Percentiles rank a stretch among this genome's conserved stretches.
These are phyloP conservation scores for Agelas oroides DNA, from an alignment of 37 sponge, comb jelly and placozoan species.

Conservation along the genomic window DNA sequence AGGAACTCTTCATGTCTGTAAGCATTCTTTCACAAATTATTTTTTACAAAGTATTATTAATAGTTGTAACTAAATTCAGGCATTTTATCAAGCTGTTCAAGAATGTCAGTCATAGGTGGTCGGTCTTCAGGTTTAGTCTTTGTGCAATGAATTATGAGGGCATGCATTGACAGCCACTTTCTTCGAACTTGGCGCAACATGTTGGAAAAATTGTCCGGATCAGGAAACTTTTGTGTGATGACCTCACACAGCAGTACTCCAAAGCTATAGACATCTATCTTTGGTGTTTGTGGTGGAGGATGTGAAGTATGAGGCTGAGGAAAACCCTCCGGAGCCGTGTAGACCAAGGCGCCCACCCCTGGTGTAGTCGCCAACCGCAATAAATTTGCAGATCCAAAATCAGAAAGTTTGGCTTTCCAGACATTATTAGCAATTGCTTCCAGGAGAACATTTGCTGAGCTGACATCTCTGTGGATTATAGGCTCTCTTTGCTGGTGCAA, in stretches of 20 bases:
- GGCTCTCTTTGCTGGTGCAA: constrained; percentile 64
- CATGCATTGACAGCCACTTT: neutral
- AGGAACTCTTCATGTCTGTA: too few relatives aligned
- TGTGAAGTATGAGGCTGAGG: neutral
- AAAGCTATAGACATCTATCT: constrained; percentile 77
- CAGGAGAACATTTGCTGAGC: constrained; percentile 77
- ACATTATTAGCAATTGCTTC: constrained; percentile 9
- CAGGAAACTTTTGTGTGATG: constrained; percentile 22
- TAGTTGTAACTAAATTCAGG: too few relatives aligned
- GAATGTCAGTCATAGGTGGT: constrained; percentile 13
- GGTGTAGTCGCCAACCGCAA: constrained; percentile 16
- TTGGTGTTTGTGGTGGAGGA: constrained; percentile 34
- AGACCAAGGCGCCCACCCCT: constrained; percentile 62
- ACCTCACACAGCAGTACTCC: constrained; percentile 71
- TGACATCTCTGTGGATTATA: constrained; percentile 83
- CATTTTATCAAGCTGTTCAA: neutral
- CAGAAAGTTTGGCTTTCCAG: constrained; percentile 80
- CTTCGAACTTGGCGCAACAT: neutral
- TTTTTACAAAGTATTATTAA: too few relatives aligned
- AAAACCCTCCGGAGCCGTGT: constrained; percentile 74
- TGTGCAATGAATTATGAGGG: constrained; percentile 4
- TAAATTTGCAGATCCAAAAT: constrained; percentile 85
- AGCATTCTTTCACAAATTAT: too few relatives aligned
- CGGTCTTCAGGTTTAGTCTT: constrained; percentile 4
- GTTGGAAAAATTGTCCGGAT: neutral